A percentile compares a stretch with the other conserved stretches of the same genome.
Evolutionary conservation across 2,113 vertebrate genomes (phyloP).

Genomic region (Passer domesticus): DNA sequence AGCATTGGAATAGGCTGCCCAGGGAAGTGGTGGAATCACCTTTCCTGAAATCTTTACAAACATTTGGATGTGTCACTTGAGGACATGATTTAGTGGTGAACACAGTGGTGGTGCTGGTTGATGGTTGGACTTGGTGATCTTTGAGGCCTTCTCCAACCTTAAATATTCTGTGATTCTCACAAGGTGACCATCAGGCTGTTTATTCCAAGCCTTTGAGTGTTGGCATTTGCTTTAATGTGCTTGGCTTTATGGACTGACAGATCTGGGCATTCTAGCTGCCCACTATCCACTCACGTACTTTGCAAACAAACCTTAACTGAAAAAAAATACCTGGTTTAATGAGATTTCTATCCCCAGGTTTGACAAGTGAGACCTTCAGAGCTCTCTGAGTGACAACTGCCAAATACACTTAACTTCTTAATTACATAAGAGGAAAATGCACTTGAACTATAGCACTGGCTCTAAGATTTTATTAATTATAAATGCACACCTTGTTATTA

Average conservation of each 20-base stretch:
- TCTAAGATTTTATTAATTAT: conserved; percentile 75
- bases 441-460: conserved; percentile 62
- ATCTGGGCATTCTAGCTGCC: background rate
- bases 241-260: background rate
- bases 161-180: background rate
- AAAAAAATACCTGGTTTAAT: conserved; percentile 37
- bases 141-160: background rate
- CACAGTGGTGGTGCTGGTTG: background rate
- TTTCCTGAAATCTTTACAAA: background rate
- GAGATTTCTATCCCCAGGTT: conserved; percentile 61
- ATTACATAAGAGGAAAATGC: conserved; percentile 76
- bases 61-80: background rate
- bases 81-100: background rate
- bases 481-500: conserved; percentile 82
- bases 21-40: background rate
- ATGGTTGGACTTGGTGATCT: background rate
- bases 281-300: background rate
- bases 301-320: background rate
- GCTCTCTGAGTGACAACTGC: conserved; percentile 79
- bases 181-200: background rate
- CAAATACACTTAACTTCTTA: conserved; percentile 80
- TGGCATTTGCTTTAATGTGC: background rate
- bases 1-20: background rate
- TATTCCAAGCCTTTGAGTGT: background rate
- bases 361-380: conserved; percentile 42